Evolutionary conservation across 1,140 invertebrate genomes (phyloP), one percentile per base, ranked within the genome.

Genomic region (Ceratoteleas bidentatus): DNA sequence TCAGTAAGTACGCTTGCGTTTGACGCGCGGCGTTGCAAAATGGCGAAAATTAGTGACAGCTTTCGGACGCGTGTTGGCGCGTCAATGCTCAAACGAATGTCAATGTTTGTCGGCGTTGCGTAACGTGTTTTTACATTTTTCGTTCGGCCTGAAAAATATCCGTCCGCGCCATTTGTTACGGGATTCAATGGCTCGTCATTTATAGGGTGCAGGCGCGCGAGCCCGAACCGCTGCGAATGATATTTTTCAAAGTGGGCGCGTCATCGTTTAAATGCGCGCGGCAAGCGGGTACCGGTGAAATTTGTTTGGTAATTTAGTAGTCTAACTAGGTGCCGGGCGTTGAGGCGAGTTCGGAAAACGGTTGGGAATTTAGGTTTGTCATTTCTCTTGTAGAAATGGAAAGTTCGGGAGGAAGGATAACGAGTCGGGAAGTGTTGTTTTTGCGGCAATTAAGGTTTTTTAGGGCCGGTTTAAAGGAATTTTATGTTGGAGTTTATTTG

Each of bases 91-190:
- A 38, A 65, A 57, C 75, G 54, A 64, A 65, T 58, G 52, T 70
- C 75, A 66, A 72, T 79, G 61, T 72, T 79, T 79, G 60, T 61
- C 15, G 49, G 40, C 16, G 54, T 66, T 65, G 53, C 68, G 75
- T 72, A 79, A 66, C 75, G 47, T 66, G 52, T 79, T 79, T 72
- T 66, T 79, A 70, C 75, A 78, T 70, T 78, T 78, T 78, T 78
- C 65, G 58, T 13, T 52, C 45, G 24, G 40, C 2, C 56, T 76
- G 66, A 79, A 72, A 79, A 79, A 72, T 72, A 72, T 66, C 60
- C 65, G 60, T 58, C 52, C 47, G 34, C 32, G 11, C 45, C 75
- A 70, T 78, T 78, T 72, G 75, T 78, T 72, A 70, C 53, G 54
- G 45, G 60, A 78, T 52, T 49, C 75, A 65, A 65, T 70, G 66